Evolutionary conservation across 2,113 vertebrate genomes (phyloP).

Genomic region (Martes martes): DNA sequence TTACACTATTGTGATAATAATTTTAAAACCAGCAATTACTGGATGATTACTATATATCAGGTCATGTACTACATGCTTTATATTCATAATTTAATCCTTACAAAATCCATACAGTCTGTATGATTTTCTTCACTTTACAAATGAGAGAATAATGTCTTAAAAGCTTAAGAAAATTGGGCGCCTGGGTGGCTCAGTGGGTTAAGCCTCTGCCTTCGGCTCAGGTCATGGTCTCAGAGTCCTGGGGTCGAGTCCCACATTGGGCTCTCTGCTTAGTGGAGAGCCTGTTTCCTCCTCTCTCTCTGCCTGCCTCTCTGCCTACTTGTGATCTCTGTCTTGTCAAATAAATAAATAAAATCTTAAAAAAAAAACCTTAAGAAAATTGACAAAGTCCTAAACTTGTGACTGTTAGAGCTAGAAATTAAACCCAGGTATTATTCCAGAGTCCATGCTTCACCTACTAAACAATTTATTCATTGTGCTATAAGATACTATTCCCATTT

Average conservation of each 20-base stretch:
- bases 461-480: not conserved
- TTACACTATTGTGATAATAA: not conserved
- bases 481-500: not conserved
- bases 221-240: too few species aligned
- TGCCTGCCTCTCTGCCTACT: too few species aligned
- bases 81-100: not conserved
- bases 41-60: not conserved
- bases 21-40: not conserved
- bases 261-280: too few species aligned
- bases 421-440: not conserved
- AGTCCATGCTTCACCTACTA: not conserved
- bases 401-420: not conserved
- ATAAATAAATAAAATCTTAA: not conserved
- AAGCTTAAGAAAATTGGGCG: not conserved
- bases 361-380: not conserved
- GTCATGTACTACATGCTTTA: not conserved
- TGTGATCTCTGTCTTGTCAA: too few species aligned
- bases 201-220: too few species aligned
- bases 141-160: not conserved
- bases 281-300: too few species aligned
- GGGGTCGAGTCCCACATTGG: too few species aligned
- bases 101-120: not conserved
- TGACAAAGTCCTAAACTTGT: not conserved
- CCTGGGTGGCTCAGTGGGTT: too few species aligned
- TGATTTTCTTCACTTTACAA: not conserved